Percentiles rank a stretch among this genome's conserved stretches.
Evolutionary conservation across 2,113 vertebrate genomes (phyloP).

Genomic region (Narcine bancroftii): DNA sequence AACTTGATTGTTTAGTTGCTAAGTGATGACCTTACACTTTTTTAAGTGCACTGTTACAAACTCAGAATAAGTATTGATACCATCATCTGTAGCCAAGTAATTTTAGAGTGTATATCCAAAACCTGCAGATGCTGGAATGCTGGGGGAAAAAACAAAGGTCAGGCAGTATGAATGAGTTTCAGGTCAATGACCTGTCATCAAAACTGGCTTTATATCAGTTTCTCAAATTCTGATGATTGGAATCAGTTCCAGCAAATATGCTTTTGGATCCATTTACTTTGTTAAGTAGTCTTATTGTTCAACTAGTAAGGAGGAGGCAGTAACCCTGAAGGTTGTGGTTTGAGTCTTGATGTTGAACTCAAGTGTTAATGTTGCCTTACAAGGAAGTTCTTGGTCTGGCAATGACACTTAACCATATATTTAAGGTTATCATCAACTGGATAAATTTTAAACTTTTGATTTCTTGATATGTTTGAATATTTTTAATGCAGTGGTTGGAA

Average conservation of each 20-base stretch:
- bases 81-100: background rate
- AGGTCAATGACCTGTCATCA: no score
- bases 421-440: background rate
- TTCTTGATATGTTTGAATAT: background rate
- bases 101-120: background rate
- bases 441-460: background rate
- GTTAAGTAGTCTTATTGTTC: background rate
- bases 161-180: no score
- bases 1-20: background rate
- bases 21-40: background rate
- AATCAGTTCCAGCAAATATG: background rate
- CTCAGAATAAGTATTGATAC: background rate
- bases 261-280: background rate
- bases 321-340: background rate
- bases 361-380: background rate
- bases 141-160: no score
- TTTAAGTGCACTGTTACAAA: background rate
- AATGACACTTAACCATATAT: background rate
- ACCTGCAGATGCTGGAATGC: no score
- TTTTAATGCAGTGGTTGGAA: slow-evolving; percentile 74
- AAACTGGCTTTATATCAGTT: background rate
- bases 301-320: background rate
- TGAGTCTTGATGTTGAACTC: background rate
- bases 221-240: background rate
- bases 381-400: background rate